A percentile compares a stretch with the other conserved stretches of the same genome.
Evolutionary conservation across 2,888 invertebrate species (phyloP).

Genomic region (Atethmia centrago): DNA sequence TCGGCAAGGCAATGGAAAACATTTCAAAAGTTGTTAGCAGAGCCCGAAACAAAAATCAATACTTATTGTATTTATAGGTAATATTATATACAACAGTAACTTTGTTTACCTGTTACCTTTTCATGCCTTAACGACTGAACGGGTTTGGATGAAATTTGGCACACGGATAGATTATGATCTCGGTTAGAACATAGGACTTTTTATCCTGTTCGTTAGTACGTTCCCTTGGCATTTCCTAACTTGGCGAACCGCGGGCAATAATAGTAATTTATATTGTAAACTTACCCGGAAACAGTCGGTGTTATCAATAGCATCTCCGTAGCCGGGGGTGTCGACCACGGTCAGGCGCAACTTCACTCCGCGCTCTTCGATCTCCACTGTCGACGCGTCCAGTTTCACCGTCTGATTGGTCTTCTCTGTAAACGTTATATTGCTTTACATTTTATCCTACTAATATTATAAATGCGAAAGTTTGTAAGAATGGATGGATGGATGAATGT

Average conservation of each 20-base stretch:
- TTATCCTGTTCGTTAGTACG: neutral
- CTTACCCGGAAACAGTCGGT: slow-evolving; percentile 95
- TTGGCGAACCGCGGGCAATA: neutral
- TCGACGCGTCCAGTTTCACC: slow-evolving; percentile 98
- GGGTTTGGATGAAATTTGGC: neutral
- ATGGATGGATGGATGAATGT: too few species aligned
- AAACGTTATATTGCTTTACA: slow-evolving; percentile 41
- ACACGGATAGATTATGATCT: too few species aligned
- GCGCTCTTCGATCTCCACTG: slow-evolving; percentile 98
- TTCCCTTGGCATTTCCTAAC: neutral
- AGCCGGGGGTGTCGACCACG: slow-evolving; percentile 98
- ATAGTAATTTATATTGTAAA: slow-evolving; percentile 20
- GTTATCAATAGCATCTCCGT: slow-evolving; percentile 98
- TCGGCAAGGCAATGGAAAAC: neutral
- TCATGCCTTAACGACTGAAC: neutral
- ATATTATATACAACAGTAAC: neutral
- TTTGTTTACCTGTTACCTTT: neutral
- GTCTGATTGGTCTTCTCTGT: slow-evolving; percentile 97
- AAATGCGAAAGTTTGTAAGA: too few species aligned
- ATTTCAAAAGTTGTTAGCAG: neutral
- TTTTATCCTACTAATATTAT: too few species aligned
- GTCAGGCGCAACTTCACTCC: slow-evolving; percentile 98
- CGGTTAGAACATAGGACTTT: too few species aligned
- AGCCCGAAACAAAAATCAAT: neutral
- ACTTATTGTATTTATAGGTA: neutral